Evolutionary conservation across 2,888 invertebrate genomes (phyloP).

Genomic region (Meganola albula): DNA sequence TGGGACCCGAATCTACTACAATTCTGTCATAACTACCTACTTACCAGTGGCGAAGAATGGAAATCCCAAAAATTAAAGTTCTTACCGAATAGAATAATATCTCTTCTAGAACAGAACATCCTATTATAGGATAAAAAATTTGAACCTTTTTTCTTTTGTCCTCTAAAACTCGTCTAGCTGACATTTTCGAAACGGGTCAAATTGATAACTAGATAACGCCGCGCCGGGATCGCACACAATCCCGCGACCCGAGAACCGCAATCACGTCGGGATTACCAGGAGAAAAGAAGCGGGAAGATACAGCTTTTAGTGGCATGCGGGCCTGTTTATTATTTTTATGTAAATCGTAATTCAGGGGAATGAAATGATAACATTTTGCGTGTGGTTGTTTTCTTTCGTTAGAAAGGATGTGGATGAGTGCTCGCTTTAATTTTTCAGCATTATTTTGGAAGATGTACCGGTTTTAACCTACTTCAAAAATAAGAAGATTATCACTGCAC

Average conservation of each 20-base stretch:
- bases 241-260: conserved; percentile 27
- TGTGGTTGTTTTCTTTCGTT: conserved; percentile 24
- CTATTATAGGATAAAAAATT: too few species aligned
- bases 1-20: too few species aligned
- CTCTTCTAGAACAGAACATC: too few species aligned
- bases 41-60: too few species aligned
- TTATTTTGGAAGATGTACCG: too few species aligned
- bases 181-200: conserved; percentile 40
- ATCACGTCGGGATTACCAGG: conserved; percentile 29
- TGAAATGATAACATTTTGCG: conserved; percentile 49
- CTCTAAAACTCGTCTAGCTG: too few species aligned
- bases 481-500: too few species aligned
- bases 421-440: conserved; percentile 8
- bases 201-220: conserved; percentile 71
- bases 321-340: conserved; percentile 47
- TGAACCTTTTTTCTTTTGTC: too few species aligned
- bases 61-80: too few species aligned
- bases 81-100: too few species aligned
- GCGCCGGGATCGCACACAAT: conserved; percentile 31
- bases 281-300: conserved; percentile 35
- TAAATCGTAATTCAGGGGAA: conserved; percentile 50
- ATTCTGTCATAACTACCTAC: too few species aligned
- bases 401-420: conserved; percentile 11
- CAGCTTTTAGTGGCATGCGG: conserved; percentile 32
- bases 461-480: too few species aligned